These are phyloP conservation scores for Oreocharis arfaki DNA, from an alignment of 2,113 vertebrate genomes.

Conservation along the genomic window DNA sequence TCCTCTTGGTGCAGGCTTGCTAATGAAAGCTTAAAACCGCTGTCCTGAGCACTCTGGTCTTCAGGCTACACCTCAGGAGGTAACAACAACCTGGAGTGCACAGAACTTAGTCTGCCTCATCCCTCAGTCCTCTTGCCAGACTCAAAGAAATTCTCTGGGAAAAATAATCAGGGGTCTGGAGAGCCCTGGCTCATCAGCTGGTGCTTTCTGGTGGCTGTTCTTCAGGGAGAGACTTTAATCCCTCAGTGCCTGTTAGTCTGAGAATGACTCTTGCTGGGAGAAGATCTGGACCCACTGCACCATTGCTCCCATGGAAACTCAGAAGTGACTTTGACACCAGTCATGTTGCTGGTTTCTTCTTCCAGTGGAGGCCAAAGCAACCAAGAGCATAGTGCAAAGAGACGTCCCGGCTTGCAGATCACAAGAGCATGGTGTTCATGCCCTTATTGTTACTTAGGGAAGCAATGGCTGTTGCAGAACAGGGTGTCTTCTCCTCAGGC, in stretches of 20 bases:
- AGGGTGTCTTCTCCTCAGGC: neutral
- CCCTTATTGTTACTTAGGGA: neutral
- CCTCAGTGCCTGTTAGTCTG: neutral
- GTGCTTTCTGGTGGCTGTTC: neutral
- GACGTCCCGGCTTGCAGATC: neutral
- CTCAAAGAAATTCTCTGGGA: neutral
- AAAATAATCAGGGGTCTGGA: neutral
- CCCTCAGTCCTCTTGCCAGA: neutral
- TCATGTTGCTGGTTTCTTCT: neutral
- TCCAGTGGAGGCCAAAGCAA: neutral
- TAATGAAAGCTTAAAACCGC: neutral
- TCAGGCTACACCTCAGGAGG: neutral
- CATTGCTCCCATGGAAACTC: slow-evolving; percentile 1
- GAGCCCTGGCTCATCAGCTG: neutral
- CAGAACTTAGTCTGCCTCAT: neutral
- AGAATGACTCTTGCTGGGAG: neutral
- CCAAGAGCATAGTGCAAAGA: neutral
- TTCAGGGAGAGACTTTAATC: neutral
- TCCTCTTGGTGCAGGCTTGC: slow-evolving; percentile 37
- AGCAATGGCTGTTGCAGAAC: slow-evolving; percentile 23
- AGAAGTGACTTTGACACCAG: neutral
- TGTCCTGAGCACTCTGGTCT: slow-evolving; percentile 14
- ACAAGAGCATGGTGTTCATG: neutral
- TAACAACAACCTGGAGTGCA: neutral
- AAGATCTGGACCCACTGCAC: slow-evolving; percentile 17